Percentiles rank a stretch among this genome's conserved stretches.
phyloP scores from a whole-genome alignment of 2,113 vertebrate genomes.

The Sphyrna mokarran region DNA sequence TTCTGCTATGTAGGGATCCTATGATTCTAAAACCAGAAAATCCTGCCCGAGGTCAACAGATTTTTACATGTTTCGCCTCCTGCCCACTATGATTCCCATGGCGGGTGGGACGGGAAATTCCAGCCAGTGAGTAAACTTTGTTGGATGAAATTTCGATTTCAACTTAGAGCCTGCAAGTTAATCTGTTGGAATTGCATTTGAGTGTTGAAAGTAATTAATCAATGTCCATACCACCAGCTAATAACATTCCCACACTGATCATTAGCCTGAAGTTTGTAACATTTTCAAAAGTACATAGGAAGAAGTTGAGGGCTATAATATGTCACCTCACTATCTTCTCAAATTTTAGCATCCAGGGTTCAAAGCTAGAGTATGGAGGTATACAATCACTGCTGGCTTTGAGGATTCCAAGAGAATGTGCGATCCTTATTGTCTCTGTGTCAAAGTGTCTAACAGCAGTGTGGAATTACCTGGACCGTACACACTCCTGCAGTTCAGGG shows the following conservation, averaged over 20 bases:
- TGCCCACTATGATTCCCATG: too few species aligned
- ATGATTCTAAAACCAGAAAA: too few species aligned
- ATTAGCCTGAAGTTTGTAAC: not conserved
- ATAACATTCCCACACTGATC: not conserved
- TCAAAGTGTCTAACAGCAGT: not conserved
- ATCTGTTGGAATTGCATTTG: not conserved
- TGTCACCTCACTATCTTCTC: not conserved
- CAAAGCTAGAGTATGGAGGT: not conserved
- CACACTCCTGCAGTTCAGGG: not conserved
- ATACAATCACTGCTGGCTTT: not conserved
- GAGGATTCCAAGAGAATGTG: not conserved
- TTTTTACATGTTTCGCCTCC: too few species aligned
- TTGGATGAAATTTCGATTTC: too few species aligned
- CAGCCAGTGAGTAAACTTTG: too few species aligned
- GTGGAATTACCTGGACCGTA: not conserved
- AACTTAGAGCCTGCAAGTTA: not conserved
- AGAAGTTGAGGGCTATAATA: not conserved
- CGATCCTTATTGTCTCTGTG: not conserved
- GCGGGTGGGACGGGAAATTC: too few species aligned
- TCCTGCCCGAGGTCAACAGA: too few species aligned
- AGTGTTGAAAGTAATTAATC: not conserved
- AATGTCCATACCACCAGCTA: not conserved
- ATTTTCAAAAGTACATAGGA: not conserved
- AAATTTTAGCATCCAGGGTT: not conserved
- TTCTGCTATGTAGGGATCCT: too few species aligned